phyloP scores from a whole-genome alignment of 64 coral and sea anemone species.

The Cladopsammia gracilis region DNA sequence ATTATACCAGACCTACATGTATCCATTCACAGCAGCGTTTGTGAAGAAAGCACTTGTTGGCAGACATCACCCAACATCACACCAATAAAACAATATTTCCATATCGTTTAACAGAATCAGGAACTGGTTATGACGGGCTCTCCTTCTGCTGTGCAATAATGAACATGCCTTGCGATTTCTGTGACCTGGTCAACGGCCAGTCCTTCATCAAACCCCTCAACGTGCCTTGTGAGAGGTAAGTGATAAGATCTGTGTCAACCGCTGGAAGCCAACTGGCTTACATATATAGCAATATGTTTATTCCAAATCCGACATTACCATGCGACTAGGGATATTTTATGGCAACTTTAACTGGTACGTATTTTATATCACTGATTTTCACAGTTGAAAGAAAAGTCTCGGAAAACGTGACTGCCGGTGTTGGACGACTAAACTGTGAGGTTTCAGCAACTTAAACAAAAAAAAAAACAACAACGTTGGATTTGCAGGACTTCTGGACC shows the following conservation, averaged over 20 bases:
- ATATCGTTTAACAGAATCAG: too few relatives aligned
- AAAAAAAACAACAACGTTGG: background rate
- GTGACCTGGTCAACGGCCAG: background rate
- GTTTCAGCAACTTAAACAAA: background rate
- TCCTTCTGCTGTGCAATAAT: too few relatives aligned
- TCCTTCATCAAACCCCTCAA: background rate
- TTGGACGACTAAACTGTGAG: constrained; percentile 16
- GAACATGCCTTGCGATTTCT: constrained; percentile 33
- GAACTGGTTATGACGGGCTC: too few relatives aligned
- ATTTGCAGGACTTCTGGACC: background rate
- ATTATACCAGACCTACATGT: too few relatives aligned
- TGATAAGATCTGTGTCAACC: background rate
- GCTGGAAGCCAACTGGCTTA: constrained; percentile 21
- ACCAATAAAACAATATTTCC: too few relatives aligned
- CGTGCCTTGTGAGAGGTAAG: background rate
- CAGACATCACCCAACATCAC: too few relatives aligned
- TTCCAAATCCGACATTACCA: background rate
- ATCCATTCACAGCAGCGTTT: too few relatives aligned
- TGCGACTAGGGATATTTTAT: background rate
- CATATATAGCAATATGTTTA: background rate
- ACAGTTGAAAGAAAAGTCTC: background rate
- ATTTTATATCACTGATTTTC: too few relatives aligned
- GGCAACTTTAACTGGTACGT: background rate
- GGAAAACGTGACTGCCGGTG: constrained; percentile 10
- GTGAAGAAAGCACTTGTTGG: too few relatives aligned